Evolutionary conservation across 2,888 invertebrate genomes (phyloP).

Genomic region (Hyposoter didymator): DNA sequence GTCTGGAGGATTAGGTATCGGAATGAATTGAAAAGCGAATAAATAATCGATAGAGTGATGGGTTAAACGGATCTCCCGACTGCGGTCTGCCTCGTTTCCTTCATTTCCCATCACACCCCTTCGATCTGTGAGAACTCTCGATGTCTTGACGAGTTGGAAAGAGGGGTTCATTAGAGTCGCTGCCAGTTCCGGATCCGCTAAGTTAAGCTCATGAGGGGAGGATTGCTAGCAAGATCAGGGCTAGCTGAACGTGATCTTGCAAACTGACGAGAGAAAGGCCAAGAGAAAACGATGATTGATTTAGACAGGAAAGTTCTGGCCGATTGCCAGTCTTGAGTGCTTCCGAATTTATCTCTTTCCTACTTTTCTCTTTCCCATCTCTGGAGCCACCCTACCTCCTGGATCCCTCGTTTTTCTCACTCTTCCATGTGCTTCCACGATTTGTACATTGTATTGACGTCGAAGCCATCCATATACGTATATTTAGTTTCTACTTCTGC

Average conservation of each 20-base stretch:
- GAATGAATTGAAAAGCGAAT: slow-evolving; percentile 9
- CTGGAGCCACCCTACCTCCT: neutral
- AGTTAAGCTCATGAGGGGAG: slow-evolving; percentile 71
- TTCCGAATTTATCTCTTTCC: neutral
- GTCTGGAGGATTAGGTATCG: neutral
- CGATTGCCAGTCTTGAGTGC: slow-evolving; percentile 64
- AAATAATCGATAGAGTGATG: slow-evolving; percentile 33
- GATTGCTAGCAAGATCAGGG: slow-evolving; percentile 66
- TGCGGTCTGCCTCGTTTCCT: slow-evolving; percentile 27
- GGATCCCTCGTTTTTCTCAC: neutral
- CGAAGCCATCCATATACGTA: slow-evolving; percentile 30
- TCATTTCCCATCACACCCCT: slow-evolving; percentile 22
- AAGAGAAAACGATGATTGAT: slow-evolving; percentile 70
- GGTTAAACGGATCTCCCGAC: slow-evolving; percentile 19
- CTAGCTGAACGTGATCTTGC: slow-evolving; percentile 66
- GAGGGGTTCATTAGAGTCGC: slow-evolving; percentile 66
- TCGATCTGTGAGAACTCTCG: neutral
- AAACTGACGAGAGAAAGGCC: slow-evolving; percentile 52
- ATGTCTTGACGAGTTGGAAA: slow-evolving; percentile 31
- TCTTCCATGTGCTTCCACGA: neutral
- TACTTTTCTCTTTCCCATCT: neutral
- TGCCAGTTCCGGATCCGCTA: slow-evolving; percentile 52
- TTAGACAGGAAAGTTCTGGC: slow-evolving; percentile 72
- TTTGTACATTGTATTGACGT: slow-evolving; percentile 32
- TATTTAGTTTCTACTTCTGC: slow-evolving; percentile 49